These are phyloP conservation scores for Leptonema lineaticorne DNA, from an alignment of 1,140 invertebrate genomes.

Conservation along the genomic window DNA sequence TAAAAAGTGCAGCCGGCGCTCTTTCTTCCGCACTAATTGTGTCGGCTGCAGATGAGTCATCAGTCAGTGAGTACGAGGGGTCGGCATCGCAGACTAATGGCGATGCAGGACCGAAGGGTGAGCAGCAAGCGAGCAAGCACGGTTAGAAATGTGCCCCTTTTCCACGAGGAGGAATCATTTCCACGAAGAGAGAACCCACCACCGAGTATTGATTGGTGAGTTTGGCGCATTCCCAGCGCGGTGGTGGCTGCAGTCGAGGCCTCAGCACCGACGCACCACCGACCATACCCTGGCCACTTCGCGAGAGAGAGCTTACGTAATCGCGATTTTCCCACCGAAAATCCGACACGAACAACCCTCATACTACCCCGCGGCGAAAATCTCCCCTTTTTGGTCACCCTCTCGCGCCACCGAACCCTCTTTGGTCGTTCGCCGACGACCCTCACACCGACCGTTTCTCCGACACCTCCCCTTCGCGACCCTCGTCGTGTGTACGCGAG, in stretches of 20 bases:
- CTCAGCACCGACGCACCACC: neutral
- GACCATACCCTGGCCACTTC: slow-evolving; percentile 5
- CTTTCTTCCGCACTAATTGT: too few species aligned
- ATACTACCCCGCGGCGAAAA: neutral
- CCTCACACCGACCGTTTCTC: too few species aligned
- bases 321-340: slow-evolving; percentile 1
- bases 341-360: neutral
- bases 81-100: neutral
- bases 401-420: neutral
- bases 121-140: neutral
- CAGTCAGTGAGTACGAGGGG: too few species aligned
- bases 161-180: neutral
- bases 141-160: neutral
- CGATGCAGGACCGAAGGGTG: too few species aligned
- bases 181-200: neutral
- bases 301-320: neutral
- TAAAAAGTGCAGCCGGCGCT: too few species aligned
- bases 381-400: neutral
- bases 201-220: slow-evolving; percentile 8
- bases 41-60: neutral
- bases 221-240: slow-evolving; percentile 15
- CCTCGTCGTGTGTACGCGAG: neutral
- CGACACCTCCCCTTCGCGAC: neutral
- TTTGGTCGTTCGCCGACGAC: neutral
- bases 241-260: slow-evolving; percentile 9